Percentiles rank a stretch among this genome's conserved stretches.
These are phyloP conservation scores for Lepidurus packardi DNA, from an alignment of 1,140 invertebrate species.

Conservation along the genomic window DNA sequence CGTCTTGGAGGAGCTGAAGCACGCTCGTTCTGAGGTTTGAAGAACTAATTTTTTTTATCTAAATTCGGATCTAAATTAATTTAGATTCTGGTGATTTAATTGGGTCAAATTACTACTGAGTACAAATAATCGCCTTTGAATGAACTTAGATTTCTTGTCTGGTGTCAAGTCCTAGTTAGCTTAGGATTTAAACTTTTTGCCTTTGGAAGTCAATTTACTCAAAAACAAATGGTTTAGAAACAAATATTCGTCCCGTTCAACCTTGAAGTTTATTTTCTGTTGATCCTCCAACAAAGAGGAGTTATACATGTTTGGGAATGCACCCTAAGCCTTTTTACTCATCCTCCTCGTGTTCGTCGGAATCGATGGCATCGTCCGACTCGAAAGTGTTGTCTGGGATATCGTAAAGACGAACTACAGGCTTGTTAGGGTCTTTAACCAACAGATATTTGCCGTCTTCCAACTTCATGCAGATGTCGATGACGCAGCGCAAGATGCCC, in stretches of 20 bases:
- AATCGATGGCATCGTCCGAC: conserved; percentile 86
- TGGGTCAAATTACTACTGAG: too few relatives aligned
- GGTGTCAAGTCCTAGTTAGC: too few relatives aligned
- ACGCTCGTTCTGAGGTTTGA: background rate
- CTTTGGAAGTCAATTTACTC: background rate
- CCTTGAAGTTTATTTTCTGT: conserved; percentile 12
- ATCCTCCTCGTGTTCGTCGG: conserved; percentile 57
- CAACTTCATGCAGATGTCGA: conserved; percentile 96
- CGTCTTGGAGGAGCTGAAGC: conserved; percentile 49
- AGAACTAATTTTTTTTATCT: background rate
- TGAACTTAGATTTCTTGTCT: too few relatives aligned
- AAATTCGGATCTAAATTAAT: too few relatives aligned
- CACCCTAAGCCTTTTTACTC: conserved; percentile 17
- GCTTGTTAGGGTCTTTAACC: conserved; percentile 99
- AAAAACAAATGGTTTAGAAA: background rate
- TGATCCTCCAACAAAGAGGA: conserved; percentile 18
- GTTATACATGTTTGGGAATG: conserved; percentile 15
- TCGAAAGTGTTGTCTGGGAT: conserved; percentile 98
- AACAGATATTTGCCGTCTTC: conserved; percentile 95
- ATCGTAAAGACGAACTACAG: conserved; percentile 90
- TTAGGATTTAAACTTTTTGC: too few relatives aligned
- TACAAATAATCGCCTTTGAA: too few relatives aligned
- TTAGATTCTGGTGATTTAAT: too few relatives aligned
- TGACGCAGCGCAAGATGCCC: conserved; percentile 96
- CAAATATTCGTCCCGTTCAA: background rate